Conservation (phyloP, 1,140 invertebrate genomes). For the Coptotermes formosanus region DNA sequence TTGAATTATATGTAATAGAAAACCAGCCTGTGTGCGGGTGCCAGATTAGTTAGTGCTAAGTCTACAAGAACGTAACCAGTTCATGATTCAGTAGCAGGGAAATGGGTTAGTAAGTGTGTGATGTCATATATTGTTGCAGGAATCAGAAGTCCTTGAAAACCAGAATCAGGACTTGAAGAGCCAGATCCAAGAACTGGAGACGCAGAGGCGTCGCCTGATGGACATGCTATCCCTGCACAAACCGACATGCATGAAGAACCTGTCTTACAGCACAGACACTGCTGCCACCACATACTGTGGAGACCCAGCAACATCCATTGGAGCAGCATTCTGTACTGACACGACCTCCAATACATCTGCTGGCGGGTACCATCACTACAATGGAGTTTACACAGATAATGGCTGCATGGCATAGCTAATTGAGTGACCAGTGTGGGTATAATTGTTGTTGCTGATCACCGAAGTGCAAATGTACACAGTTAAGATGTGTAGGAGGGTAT, state of each 20-base stretch:
- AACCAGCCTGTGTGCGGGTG: no score
- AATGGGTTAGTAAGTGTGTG: conserved; percentile 6
- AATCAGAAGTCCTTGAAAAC: conserved; percentile 81
- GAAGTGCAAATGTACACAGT: no score
- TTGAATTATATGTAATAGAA: no score
- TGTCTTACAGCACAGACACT: background rate
- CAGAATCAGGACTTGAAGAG: conserved; percentile 82
- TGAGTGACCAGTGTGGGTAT: background rate
- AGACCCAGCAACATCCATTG: background rate
- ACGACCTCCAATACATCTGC: background rate
- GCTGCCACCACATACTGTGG: background rate
- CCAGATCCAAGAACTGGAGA: conserved; percentile 75
- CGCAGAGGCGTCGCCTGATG: conserved; percentile 66
- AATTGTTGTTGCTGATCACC: background rate
- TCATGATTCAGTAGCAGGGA: background rate
- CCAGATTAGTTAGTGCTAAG: background rate
- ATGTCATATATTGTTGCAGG: conserved; percentile 49
- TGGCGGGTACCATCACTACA: conserved; percentile 19
- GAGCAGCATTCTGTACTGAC: background rate
- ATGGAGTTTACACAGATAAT: conserved; percentile 18
- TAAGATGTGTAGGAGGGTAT: no score
- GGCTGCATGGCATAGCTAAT: conserved; percentile 30
- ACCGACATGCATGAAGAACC: conserved; percentile 57
- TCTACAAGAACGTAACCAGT: background rate
- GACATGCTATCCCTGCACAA: conserved; percentile 72